Percentiles rank a stretch among this genome's conserved stretches.
These are phyloP conservation scores for Drosophila pandora DNA, from an alignment of 1,140 invertebrate species.

Conservation along the genomic window DNA sequence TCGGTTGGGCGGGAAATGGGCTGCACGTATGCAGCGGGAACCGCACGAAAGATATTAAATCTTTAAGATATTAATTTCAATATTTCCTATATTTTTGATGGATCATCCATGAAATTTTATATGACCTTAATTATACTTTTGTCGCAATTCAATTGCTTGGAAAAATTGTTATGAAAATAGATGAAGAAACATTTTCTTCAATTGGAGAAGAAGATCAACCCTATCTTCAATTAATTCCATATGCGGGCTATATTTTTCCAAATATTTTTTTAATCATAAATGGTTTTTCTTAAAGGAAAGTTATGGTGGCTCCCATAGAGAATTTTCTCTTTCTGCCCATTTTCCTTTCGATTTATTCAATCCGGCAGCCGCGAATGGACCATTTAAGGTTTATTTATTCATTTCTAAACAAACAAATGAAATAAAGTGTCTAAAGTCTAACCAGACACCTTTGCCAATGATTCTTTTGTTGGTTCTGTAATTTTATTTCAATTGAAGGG, in stretches of 20 bases:
- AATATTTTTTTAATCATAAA: background rate
- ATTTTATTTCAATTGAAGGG: conserved; percentile 63
- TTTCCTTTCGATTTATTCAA: conserved; percentile 13
- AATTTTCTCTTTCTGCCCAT: conserved; percentile 41
- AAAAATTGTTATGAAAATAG: background rate
- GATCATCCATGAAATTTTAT: background rate
- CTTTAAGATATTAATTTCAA: too few species aligned
- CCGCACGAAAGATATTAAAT: too few species aligned
- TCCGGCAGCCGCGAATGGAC: conserved; percentile 13
- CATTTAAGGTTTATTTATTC: conserved; percentile 60
- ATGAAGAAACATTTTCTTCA: background rate
- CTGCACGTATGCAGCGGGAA: too few species aligned
- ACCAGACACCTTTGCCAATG: conserved; percentile 19
- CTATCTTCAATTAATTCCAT: background rate
- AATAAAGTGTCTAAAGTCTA: conserved; percentile 35
- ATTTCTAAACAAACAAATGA: conserved; percentile 63
- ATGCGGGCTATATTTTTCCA: conserved; percentile 15
- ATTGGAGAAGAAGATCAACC: background rate
- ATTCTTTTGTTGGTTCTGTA: conserved; percentile 44
- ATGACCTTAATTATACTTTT: background rate
- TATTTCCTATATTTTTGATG: background rate
- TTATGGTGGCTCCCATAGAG: conserved; percentile 30
- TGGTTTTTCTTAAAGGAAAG: background rate
- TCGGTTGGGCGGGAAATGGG: too few species aligned
- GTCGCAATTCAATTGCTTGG: background rate